Evolutionary conservation across 1,140 invertebrate species (phyloP).

Genomic region (Sinonovacula constricta): DNA sequence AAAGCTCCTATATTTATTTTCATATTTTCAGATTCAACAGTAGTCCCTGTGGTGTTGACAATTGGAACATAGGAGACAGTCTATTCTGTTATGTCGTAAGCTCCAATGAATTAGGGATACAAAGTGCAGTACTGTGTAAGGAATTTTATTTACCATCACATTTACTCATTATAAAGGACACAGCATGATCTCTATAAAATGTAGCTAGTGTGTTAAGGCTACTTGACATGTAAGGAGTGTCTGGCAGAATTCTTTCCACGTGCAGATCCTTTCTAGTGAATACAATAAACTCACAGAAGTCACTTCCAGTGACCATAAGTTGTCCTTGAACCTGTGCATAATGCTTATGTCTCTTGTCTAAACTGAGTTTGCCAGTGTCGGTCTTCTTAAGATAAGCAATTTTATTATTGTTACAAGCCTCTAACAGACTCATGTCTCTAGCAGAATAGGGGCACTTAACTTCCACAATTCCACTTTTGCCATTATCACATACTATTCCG

Average conservation of each 20-base stretch:
- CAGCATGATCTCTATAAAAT: too few species aligned
- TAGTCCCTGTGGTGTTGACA: too few species aligned
- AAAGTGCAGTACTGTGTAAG: too few species aligned
- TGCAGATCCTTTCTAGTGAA: not conserved
- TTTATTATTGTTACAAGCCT: constrained; percentile 2
- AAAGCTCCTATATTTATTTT: too few species aligned
- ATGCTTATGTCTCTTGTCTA: constrained; percentile 5
- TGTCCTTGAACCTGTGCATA: constrained; percentile 40
- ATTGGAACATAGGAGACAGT: too few species aligned
- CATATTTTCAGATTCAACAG: too few species aligned
- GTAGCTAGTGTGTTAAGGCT: not conserved
- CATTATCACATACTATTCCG: constrained; percentile 15
- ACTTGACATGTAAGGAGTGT: not conserved
- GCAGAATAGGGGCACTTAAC: not conserved
- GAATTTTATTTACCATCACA: too few species aligned
- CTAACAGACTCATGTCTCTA: not conserved
- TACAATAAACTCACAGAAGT: constrained; percentile 27
- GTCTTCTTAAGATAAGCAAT: not conserved
- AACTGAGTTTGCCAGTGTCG: not conserved
- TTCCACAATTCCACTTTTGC: constrained; percentile 1
- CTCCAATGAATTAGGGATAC: too few species aligned
- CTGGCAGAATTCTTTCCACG: not conserved
- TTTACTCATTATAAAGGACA: too few species aligned
- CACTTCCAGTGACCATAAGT: constrained; percentile 19
- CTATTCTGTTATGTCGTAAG: too few species aligned